Conservation (phyloP, 1,140 invertebrate genomes). For the Oreohelix idahoensis region DNA sequence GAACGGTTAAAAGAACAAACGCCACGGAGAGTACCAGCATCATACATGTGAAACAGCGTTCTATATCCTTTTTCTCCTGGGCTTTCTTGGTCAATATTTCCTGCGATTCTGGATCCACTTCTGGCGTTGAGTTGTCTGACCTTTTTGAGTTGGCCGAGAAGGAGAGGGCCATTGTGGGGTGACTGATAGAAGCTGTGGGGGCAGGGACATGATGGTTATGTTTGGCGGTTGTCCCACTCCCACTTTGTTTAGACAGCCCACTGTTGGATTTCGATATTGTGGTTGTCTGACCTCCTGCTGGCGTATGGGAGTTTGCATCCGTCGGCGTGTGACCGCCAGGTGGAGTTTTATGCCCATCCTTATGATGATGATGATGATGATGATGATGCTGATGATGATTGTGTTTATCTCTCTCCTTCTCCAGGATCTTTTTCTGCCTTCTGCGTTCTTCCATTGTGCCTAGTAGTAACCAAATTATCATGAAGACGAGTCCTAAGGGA, state of each 20-base stretch:
- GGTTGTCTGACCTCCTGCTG: background rate
- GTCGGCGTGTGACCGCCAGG: background rate
- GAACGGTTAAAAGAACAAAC: constrained; percentile 10
- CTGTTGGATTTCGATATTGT: constrained; percentile 7
- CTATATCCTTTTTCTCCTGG: constrained; percentile 14
- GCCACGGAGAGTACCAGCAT: background rate
- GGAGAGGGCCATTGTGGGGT: background rate
- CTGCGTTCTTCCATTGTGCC: background rate
- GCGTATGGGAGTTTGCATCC: background rate
- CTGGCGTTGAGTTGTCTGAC: background rate
- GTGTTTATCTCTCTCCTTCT: constrained; percentile 2
- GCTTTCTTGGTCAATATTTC: constrained; percentile 17
- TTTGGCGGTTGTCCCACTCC: background rate
- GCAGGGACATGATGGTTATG: background rate
- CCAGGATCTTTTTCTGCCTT: background rate
- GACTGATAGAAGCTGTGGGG: background rate
- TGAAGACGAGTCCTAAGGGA: background rate
- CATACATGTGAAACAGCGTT: constrained; percentile 22
- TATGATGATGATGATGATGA: background rate
- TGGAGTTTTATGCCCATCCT: background rate
- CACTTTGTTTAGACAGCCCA: constrained; percentile 14
- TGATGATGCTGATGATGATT: background rate
- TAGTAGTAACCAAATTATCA: background rate
- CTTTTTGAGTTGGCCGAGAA: background rate
- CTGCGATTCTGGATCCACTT: background rate